Evolutionary conservation across 2,888 invertebrate species (phyloP).

Genomic region (Hoplodrina ambigua): DNA sequence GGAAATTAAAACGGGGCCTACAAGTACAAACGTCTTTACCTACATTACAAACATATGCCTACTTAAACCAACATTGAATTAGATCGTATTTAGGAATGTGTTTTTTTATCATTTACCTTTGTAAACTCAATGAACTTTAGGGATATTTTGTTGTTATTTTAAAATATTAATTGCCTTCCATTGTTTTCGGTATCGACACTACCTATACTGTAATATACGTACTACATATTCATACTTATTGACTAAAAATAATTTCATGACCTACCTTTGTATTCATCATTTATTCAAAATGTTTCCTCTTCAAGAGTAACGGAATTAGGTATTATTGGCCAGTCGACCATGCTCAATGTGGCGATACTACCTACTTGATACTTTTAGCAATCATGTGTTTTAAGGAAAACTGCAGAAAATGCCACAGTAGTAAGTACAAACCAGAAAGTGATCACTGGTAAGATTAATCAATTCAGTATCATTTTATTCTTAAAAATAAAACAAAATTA

Average conservation of each 20-base stretch:
- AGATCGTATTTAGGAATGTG: constrained; percentile 30
- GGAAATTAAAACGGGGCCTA: constrained; percentile 74
- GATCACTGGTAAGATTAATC: neutral
- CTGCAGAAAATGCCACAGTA: neutral
- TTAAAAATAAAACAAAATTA: neutral
- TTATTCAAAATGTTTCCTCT: constrained; percentile 41
- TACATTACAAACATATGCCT: constrained; percentile 20
- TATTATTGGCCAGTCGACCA: constrained; percentile 31
- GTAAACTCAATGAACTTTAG: constrained; percentile 21
- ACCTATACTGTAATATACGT: constrained; percentile 16
- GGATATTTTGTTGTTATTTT: constrained; percentile 20
- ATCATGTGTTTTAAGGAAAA: constrained; percentile 12
- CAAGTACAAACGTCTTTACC: constrained; percentile 60
- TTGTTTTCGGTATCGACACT: constrained; percentile 26
- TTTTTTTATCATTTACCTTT: constrained; percentile 38
- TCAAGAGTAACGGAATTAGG: constrained; percentile 8
- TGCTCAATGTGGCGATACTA: constrained; percentile 23
- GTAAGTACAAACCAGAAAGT: constrained; percentile 14
- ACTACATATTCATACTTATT: constrained; percentile 4
- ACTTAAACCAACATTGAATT: constrained; percentile 20
- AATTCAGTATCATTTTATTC: neutral
- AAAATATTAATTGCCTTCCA: constrained; percentile 25
- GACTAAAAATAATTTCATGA: constrained; percentile 16
- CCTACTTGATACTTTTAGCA: constrained; percentile 8
- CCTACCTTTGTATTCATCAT: constrained; percentile 22